Percentiles rank a stretch among this genome's conserved stretches.
phyloP scores from a whole-genome alignment of 2,113 vertebrate genomes.

The Embiotoca jacksoni region DNA sequence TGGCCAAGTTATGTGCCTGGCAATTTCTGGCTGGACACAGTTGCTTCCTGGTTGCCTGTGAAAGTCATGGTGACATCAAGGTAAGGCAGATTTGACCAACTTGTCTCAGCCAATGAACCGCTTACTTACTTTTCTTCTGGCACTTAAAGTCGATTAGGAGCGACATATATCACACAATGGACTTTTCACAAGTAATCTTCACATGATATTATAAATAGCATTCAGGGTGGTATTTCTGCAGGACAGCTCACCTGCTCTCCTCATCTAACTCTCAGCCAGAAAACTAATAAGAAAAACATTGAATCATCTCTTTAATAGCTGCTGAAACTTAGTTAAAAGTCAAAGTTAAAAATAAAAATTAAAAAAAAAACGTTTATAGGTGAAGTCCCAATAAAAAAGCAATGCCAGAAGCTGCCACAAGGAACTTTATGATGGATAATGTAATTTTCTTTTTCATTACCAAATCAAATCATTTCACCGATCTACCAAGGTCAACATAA shows the following conservation, averaged over 20 bases:
- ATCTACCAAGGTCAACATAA: too few species aligned
- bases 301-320: neutral
- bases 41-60: neutral
- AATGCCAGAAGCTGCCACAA: constrained; percentile 1
- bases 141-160: neutral
- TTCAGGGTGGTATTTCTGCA: too few species aligned
- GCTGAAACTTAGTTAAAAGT: too few species aligned
- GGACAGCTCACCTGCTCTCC: too few species aligned
- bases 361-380: neutral
- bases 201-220: neutral
- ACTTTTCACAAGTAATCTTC: neutral
- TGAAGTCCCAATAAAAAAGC: neutral
- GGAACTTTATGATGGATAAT: neutral
- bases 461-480: neutral
- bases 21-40: neutral
- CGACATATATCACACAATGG: neutral
- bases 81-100: neutral
- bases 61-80: too few species aligned
- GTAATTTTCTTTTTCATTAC: neutral
- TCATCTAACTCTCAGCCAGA: too few species aligned
- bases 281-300: too few species aligned
- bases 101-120: neutral
- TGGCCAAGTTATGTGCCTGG: neutral
- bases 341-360: too few species aligned
- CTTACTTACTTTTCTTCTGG: neutral